These are phyloP conservation scores for Psittacula cyanocephala DNA, from an alignment of 2,113 vertebrate genomes.

Conservation along the genomic window DNA sequence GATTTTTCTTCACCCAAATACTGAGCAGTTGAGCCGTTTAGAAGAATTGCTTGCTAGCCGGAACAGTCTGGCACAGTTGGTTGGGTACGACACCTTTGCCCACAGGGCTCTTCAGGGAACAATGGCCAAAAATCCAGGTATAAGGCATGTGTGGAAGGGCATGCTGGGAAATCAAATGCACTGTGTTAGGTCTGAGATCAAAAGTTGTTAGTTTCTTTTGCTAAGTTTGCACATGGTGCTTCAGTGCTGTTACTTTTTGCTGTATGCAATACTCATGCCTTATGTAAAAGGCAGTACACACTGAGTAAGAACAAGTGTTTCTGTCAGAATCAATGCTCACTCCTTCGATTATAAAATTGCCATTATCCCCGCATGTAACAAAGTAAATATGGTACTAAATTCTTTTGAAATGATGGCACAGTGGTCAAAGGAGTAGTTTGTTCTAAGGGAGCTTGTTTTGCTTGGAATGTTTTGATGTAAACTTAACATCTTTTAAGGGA, in stretches of 20 bases:
- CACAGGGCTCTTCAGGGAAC: conserved; percentile 94
- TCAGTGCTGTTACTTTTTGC: background rate
- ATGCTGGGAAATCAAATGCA: background rate
- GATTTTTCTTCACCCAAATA: conserved; percentile 90
- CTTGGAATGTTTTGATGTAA: background rate
- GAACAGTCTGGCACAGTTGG: conserved; percentile 86
- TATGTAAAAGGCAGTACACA: background rate
- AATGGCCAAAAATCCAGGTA: conserved; percentile 93
- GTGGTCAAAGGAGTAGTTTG: background rate
- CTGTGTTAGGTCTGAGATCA: background rate
- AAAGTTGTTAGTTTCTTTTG: background rate
- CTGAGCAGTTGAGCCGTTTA: conserved; percentile 80
- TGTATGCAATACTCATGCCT: background rate
- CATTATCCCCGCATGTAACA: background rate
- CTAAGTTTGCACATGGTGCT: background rate
- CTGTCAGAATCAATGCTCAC: background rate
- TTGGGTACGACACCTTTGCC: conserved; percentile 89
- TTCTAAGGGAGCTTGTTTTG: background rate
- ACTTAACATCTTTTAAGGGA: background rate
- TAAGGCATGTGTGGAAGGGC: background rate
- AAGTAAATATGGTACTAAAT: background rate
- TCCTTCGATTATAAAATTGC: background rate
- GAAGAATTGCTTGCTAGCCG: conserved; percentile 87
- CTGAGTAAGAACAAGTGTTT: background rate
- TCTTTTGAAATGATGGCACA: background rate